Percentiles rank a stretch among this genome's conserved stretches.
phyloP scores from a whole-genome alignment of 2,888 invertebrate genomes.

The Liodrosophila aerea region DNA sequence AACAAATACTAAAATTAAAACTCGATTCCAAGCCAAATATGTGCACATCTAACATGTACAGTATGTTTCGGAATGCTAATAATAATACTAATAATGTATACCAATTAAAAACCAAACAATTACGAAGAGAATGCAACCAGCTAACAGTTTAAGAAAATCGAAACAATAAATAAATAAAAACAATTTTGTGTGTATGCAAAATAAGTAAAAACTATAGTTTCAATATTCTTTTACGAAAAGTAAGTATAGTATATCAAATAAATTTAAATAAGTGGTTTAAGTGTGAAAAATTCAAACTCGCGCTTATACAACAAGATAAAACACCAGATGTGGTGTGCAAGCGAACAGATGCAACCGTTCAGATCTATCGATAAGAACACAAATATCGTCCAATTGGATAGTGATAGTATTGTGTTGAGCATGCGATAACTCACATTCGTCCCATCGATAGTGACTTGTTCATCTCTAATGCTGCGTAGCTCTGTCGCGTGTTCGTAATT shows the following conservation, averaged over 20 bases:
- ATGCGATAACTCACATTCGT: background rate
- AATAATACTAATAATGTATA: constrained; percentile 25
- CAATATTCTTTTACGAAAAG: background rate
- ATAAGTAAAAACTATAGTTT: constrained; percentile 24
- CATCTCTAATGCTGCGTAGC: constrained; percentile 40
- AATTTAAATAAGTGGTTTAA: no score
- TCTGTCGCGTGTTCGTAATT: constrained; percentile 57
- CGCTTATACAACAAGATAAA: no score
- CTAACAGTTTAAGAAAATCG: constrained; percentile 48
- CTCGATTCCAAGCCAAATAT: constrained; percentile 23
- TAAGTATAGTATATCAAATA: no score
- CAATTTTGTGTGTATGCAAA: constrained; percentile 70
- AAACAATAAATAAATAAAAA: constrained; percentile 66
- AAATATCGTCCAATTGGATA: background rate
- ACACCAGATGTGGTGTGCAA: no score
- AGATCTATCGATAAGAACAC: no score
- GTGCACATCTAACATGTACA: constrained; percentile 9
- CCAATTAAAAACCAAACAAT: constrained; percentile 9
- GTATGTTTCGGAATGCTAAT: constrained; percentile 37
- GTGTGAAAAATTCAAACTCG: background rate
- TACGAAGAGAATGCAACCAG: constrained; percentile 27
- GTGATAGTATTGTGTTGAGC: no score
- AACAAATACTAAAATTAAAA: constrained; percentile 29
- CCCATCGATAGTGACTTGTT: constrained; percentile 6
- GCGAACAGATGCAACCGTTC: no score